Evolutionary conservation across 2,797 vertebrate genomes (phyloP), one percentile per base, ranked within the genome.

Genomic region (Eupleurogrammus muticus): DNA sequence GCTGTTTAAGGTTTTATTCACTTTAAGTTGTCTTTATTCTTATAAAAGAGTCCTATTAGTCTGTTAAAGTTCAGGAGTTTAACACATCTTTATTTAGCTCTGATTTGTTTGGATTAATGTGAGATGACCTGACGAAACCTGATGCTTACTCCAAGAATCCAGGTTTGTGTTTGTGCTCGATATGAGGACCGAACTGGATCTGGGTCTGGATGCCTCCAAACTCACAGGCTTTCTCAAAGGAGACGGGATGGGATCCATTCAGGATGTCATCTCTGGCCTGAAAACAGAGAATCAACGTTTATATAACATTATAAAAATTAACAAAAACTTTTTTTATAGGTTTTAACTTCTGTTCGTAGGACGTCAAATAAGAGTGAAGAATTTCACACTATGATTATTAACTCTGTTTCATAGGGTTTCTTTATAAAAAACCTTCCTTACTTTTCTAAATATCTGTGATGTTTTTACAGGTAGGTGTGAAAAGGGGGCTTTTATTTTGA

Each of bases 221-320:
- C 89, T 99, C 97, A 1, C 98, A 96, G 14, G 97, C 97, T 87
- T 99, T 99, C 82, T 99, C 98, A 38, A 99, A 99, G 36, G 98
- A 99, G 4, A 99, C 98, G 0, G 98, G 98, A 79, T 99, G 98
- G 66, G 98, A 99, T 23, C 98, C 97, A 0, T 99, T 99, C 12
- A 99, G 90, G 89, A 99, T 99, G 84, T 99, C 98, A 79, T 99
- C 98, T 57, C 98, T 96, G 66, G 98, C 97, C 98, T 99, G 81
- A 36, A 86, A 78, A 56, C 32, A 64, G 60, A 42, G 1, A 54
- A 44, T 44, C 16, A 42, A 14, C 38, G n/a, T n/a, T n/a, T n/a
- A n/a, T n/a, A n/a, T n/a, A n/a, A n/a, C n/a, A n/a, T n/a, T n/a
- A n/a, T n/a, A n/a, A n/a, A n/a, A n/a, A n/a, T n/a, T n/a, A n/a